Percentiles rank a stretch among this genome's conserved stretches.
Conservation (phyloP, 2,113 vertebrate genomes). For the Epinephelus lanceolatus region DNA sequence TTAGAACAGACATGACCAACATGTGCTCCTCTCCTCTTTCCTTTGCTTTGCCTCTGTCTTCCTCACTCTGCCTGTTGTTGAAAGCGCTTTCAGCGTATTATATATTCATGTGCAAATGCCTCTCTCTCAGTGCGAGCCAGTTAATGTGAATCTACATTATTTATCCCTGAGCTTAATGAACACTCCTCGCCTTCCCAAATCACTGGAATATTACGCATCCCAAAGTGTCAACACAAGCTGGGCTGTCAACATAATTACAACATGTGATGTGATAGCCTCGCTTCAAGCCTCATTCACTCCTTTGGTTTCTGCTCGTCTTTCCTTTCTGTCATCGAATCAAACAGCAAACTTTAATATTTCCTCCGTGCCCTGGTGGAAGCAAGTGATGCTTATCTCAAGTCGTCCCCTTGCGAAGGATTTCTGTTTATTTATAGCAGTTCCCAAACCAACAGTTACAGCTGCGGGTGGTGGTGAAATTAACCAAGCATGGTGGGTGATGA, state of each 20-base stretch:
- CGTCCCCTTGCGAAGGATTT: slow-evolving; percentile 17
- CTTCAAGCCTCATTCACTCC: slow-evolving; percentile 37
- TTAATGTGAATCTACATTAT: slow-evolving; percentile 70
- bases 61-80: slow-evolving; percentile 13
- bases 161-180: slow-evolving; percentile 67
- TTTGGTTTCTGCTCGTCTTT: slow-evolving; percentile 16
- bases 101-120: slow-evolving; percentile 60
- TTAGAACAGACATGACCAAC: background rate
- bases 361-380: slow-evolving; percentile 5
- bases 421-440: slow-evolving; percentile 38
- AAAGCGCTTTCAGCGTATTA: slow-evolving; percentile 52
- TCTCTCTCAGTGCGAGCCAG: slow-evolving; percentile 33
- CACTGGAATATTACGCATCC: slow-evolving; percentile 53
- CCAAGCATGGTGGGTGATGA: slow-evolving; percentile 45
- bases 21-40: background rate
- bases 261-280: slow-evolving; percentile 52
- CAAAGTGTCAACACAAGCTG: slow-evolving; percentile 61
- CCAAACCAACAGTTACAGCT: slow-evolving; percentile 39
- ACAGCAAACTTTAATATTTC: slow-evolving; percentile 35
- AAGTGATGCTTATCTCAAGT: slow-evolving; percentile 28
- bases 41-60: slow-evolving; percentile 8
- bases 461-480: slow-evolving; percentile 45
- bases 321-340: slow-evolving; percentile 19
- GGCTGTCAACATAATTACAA: slow-evolving; percentile 60
- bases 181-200: slow-evolving; percentile 40